Percentiles rank a stretch among this genome's conserved stretches.
Evolutionary conservation across 2,113 vertebrate genomes (phyloP).

Genomic region (Eleginops maclovinus): DNA sequence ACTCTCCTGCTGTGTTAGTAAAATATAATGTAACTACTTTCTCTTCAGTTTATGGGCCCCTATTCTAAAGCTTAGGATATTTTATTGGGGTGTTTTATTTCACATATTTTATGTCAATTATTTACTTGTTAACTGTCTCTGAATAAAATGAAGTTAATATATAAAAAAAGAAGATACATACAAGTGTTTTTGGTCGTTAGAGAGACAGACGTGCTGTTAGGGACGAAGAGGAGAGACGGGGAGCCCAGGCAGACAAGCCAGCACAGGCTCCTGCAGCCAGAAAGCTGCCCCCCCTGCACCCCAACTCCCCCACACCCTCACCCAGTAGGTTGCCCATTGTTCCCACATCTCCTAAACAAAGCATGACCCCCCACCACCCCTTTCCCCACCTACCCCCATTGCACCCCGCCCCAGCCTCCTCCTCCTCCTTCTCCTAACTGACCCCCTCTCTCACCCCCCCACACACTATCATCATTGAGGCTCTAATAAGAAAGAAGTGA

Average conservation of each 20-base stretch:
- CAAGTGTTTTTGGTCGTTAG: not conserved
- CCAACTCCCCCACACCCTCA: slow-evolving; percentile 49
- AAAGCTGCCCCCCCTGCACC: slow-evolving; percentile 19
- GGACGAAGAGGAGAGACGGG: slow-evolving; percentile 1
- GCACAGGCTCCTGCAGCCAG: slow-evolving; percentile 75
- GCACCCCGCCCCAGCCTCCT: slow-evolving; percentile 30
- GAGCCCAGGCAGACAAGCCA: slow-evolving; percentile 50
- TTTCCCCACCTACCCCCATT: slow-evolving; percentile 40
- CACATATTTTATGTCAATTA: no score
- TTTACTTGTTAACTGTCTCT: no score
- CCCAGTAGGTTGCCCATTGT: slow-evolving; percentile 75
- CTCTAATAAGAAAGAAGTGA: slow-evolving; percentile 58
- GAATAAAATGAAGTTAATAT: no score
- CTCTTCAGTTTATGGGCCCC: no score
- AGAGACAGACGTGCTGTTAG: not conserved
- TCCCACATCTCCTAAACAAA: slow-evolving; percentile 73
- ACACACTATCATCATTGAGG: slow-evolving; percentile 65
- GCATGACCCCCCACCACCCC: slow-evolving; percentile 28
- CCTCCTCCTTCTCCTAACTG: not conserved
- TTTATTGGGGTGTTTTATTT: no score
- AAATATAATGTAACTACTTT: no score
- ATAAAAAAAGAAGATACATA: not conserved
- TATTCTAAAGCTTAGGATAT: no score
- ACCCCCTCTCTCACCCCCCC: slow-evolving; percentile 11
- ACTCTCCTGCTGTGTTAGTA: no score